Evolutionary conservation across 2,797 vertebrate genomes (phyloP), one percentile per base, ranked within the genome.

Genomic region (Urosaurus nigricauda): DNA sequence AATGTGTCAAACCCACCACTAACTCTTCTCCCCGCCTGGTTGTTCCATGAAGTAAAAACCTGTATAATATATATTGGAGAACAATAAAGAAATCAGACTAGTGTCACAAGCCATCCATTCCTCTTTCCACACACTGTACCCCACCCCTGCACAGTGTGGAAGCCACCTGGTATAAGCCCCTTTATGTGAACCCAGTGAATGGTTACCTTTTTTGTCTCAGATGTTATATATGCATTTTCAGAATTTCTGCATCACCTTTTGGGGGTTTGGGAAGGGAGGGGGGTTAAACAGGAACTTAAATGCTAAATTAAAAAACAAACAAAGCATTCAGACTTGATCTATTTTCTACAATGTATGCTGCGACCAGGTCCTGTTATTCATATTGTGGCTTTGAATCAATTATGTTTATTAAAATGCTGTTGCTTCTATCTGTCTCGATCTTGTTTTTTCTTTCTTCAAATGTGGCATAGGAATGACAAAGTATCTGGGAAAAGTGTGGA

Each of bases 271-370:
- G 87, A 92, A 93, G 92, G 60, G 91, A 90, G 91, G 92, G 93
- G 93, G 94, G 93, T 92, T 91, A 71, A 94, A 87, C 94, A 85
- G 19, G 86, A 88, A 87, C 47, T 84, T 47, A 83, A 95, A 90
- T 77, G 68, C 83, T 37, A 85, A 88, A 89, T 94, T 95, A 83
- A 87, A 71, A 78, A 81, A 58, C 53, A 79, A 32, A 89, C 89
- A 91, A 94, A 92, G 87, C 93, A 95, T 97, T 97, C 96, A 94
- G 96, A 97, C 97, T 97, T 96, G 96, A 97, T 97, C 97, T 97
- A 96, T 98, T 98, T 98, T 97, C 96, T 98, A 97, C 97, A 94
- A 96, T 96, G 96, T 97, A 96, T 97, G 96, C 96, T 96, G 97
- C 93, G 96, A 96, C 97, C 96, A 95, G 96, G 94, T 97, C 95